Evolutionary conservation across 1,140 invertebrate species (phyloP).

Genomic region (Portunus trituberculatus): DNA sequence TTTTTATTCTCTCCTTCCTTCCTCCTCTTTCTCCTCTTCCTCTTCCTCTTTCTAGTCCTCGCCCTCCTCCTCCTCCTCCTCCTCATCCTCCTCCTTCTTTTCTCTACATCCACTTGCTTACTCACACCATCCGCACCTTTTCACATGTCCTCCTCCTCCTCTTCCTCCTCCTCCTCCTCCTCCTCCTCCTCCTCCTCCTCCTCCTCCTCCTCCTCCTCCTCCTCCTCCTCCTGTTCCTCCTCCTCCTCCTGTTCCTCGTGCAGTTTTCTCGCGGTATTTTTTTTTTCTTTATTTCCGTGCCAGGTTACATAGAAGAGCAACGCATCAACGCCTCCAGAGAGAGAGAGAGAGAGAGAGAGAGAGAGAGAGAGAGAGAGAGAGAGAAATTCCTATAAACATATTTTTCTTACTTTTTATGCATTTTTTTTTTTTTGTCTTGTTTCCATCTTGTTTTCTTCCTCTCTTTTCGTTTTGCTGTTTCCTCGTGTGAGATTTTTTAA

Average conservation of each 20-base stretch:
- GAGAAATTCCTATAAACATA: too few species aligned
- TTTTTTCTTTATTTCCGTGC: neutral
- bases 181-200: too few species aligned
- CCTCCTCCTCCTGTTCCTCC: too few species aligned
- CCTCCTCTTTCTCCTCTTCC: neutral
- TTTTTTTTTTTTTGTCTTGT: too few species aligned
- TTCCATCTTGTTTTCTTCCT: too few species aligned
- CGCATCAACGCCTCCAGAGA: neutral
- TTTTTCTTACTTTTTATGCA: too few species aligned
- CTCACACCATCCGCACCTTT: neutral
- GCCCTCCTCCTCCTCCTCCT: neutral
- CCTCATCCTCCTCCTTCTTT: neutral
- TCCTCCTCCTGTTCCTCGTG: too few species aligned
- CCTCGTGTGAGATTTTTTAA: too few species aligned
- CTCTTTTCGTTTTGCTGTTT: too few species aligned
- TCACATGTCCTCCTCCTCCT: too few species aligned
- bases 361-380: constrained; percentile 28
- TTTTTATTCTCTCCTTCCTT: neutral
- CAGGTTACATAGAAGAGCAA: neutral
- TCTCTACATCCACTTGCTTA: neutral
- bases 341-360: constrained; percentile 43
- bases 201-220: too few species aligned
- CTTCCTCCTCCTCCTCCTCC: too few species aligned
- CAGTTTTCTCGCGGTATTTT: neutral
- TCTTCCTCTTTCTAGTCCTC: neutral